A percentile compares a stretch with the other conserved stretches of the same genome.
These are phyloP conservation scores for Psittacula cyanocephala DNA, from an alignment of 2,113 vertebrate genomes.

Conservation along the genomic window DNA sequence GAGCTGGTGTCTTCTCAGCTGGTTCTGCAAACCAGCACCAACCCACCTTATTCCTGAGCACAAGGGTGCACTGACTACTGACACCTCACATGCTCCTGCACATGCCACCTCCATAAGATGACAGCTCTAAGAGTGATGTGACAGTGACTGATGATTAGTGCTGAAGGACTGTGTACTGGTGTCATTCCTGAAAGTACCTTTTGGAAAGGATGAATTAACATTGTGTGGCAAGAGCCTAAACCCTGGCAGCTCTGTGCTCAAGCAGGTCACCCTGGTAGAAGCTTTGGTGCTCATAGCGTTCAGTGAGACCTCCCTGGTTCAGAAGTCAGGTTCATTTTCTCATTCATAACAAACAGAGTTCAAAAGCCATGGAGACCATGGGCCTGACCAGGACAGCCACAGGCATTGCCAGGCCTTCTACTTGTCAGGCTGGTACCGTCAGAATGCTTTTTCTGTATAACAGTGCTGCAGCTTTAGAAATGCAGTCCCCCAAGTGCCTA, in stretches of 20 bases:
- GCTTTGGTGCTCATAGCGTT: neutral
- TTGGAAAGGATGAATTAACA: neutral
- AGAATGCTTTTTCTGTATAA: neutral
- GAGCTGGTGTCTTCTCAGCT: neutral
- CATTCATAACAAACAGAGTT: neutral
- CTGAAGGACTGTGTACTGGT: neutral
- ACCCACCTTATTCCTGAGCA: neutral
- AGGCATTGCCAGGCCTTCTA: neutral
- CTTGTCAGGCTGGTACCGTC: neutral
- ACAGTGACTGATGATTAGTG: conserved; percentile 6
- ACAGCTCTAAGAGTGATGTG: neutral
- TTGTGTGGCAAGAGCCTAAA: neutral
- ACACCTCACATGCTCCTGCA: neutral
- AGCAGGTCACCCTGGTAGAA: neutral
- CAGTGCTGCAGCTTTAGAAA: neutral
- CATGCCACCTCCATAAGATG: neutral
- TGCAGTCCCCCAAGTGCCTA: neutral
- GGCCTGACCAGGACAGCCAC: neutral
- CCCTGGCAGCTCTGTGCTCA: neutral
- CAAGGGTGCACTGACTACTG: neutral
- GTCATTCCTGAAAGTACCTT: neutral
- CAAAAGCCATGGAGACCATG: neutral
- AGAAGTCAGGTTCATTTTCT: neutral
- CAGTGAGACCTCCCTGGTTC: neutral
- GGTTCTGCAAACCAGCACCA: neutral